phyloP scores from a whole-genome alignment of 2,797 vertebrate species.

The Falco columbarius region DNA sequence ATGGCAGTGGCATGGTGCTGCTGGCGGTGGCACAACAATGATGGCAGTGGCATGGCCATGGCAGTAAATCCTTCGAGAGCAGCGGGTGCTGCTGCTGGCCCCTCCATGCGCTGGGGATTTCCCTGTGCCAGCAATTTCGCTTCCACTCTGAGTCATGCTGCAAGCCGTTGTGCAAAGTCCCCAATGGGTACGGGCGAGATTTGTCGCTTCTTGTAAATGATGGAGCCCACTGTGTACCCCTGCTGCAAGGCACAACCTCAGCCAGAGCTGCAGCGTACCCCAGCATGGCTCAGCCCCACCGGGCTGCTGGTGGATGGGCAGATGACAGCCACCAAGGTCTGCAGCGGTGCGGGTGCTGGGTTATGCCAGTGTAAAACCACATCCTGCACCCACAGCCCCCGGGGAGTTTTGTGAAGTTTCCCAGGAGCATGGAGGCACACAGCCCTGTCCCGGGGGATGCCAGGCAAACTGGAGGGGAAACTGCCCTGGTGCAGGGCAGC shows the following conservation, averaged over 20 bases:
- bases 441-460: neutral
- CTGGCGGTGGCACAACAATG: neutral
- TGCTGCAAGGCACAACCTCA: neutral
- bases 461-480: fast-evolving
- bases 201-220: neutral
- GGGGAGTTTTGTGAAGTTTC: neutral
- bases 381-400: neutral
- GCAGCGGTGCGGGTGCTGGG: fast-evolving
- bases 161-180: neutral
- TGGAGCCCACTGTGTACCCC: neutral
- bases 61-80: conserved; percentile 13
- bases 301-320: neutral
- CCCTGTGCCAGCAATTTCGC: neutral
- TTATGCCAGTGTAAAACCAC: neutral
- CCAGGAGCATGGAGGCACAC: fast-evolving
- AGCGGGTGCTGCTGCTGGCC: neutral
- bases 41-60: fast-evolving
- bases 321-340: fast-evolving
- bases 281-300: fast-evolving
- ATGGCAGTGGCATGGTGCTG: neutral
- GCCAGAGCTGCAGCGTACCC: fast-evolving
- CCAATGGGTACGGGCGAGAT: fast-evolving
- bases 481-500: fast-evolving
- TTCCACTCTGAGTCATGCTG: conserved; percentile 1
- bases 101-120: neutral